phyloP scores from a whole-genome alignment of 2,113 vertebrate species.

The Aythya baeri region DNA sequence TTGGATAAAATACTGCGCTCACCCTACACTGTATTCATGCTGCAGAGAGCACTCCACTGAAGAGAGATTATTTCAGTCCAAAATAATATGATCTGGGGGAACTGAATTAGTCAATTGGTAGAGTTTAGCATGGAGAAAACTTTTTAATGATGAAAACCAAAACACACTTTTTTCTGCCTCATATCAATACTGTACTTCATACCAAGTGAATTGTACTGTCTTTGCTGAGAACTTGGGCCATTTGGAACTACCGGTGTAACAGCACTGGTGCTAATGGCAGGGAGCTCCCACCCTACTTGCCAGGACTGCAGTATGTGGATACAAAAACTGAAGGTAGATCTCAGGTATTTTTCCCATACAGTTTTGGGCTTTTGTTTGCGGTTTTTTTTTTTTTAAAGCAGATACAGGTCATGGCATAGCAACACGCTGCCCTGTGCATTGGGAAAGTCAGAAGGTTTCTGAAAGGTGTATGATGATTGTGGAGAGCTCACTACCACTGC shows the following conservation, averaged over 20 bases:
- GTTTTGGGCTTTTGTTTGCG: neutral
- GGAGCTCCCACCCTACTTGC: accelerated
- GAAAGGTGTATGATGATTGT: accelerated
- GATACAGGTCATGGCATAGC: neutral
- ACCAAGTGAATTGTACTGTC: neutral
- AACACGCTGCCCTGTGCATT: neutral
- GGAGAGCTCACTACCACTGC: accelerated
- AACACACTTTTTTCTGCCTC: neutral
- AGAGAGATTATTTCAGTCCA: neutral
- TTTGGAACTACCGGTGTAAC: neutral
- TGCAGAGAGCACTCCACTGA: neutral
- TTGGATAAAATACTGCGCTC: neutral
- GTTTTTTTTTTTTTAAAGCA: neutral
- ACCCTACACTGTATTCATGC: neutral
- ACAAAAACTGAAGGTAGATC: neutral
- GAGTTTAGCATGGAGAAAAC: neutral
- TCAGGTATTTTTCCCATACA: neutral
- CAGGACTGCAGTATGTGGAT: neutral
- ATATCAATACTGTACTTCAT: neutral
- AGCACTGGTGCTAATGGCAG: neutral
- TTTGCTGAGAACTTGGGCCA: neutral
- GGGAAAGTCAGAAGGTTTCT: neutral
- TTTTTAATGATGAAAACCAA: neutral
- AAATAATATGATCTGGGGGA: neutral
- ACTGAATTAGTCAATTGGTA: neutral